Percentiles rank a stretch among this genome's conserved stretches.
phyloP scores from a whole-genome alignment of 1,140 invertebrate genomes.

The Trichoplusia ni region DNA sequence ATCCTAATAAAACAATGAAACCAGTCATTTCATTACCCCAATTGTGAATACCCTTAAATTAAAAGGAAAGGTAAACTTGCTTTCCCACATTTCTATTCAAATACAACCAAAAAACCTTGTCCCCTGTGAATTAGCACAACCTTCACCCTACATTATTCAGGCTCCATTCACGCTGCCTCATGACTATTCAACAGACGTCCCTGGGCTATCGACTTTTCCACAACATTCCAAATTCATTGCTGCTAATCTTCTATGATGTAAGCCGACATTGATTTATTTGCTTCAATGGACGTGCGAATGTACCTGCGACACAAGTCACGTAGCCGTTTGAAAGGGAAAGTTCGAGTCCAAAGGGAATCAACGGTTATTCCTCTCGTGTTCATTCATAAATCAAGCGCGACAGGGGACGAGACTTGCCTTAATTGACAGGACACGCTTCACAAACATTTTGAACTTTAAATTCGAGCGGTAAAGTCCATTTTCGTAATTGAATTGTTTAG shows the following conservation, averaged over 20 bases:
- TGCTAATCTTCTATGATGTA: constrained; percentile 22
- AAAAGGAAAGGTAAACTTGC: constrained; percentile 23
- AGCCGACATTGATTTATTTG: constrained; percentile 25
- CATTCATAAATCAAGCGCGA: constrained; percentile 41
- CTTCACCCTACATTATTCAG: constrained; percentile 30
- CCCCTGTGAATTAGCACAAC: constrained; percentile 10
- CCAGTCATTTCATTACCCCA: neutral
- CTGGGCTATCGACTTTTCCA: constrained; percentile 19
- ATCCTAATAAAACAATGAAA: neutral
- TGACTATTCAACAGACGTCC: constrained; percentile 19
- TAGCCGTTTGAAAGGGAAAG: constrained; percentile 39
- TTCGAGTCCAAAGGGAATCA: constrained; percentile 32
- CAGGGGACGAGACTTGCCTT: constrained; percentile 22
- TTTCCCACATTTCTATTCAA: constrained; percentile 12
- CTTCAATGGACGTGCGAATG: constrained; percentile 22
- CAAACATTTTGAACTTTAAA: constrained; percentile 17
- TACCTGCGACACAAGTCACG: constrained; percentile 23
- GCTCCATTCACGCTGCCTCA: constrained; percentile 20
- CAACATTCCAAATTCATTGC: constrained; percentile 25
- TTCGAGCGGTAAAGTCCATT: constrained; percentile 1
- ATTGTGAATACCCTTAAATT: neutral
- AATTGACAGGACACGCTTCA: constrained; percentile 15
- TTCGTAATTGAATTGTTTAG: constrained; percentile 10
- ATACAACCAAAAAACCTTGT: constrained; percentile 16
- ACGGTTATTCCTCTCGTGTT: constrained; percentile 32